phyloP scores from a whole-genome alignment of 2,797 vertebrate genomes.

The Neosilurus mollespiculum region DNA sequence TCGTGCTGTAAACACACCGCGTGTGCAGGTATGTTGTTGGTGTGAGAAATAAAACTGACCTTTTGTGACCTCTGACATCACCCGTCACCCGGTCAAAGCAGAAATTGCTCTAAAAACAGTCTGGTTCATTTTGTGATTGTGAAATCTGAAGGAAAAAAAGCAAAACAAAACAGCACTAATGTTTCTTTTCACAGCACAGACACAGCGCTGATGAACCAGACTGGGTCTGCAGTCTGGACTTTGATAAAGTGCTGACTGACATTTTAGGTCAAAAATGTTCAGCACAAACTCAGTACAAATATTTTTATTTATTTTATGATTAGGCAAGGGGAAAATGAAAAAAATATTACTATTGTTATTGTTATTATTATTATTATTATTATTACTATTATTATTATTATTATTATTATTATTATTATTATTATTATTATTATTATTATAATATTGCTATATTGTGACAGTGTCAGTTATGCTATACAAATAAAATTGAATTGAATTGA shows the following conservation, averaged over 20 bases:
- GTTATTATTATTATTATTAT: too few relatives aligned
- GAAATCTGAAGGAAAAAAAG: not conserved
- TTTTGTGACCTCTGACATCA: not conserved
- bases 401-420: too few relatives aligned
- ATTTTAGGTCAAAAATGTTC: not conserved
- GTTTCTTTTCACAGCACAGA: not conserved
- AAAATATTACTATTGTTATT: too few relatives aligned
- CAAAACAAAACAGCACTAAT: not conserved
- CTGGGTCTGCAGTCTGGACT: not conserved
- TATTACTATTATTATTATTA: too few relatives aligned
- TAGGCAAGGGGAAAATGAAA: not conserved
- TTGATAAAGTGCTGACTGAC: not conserved
- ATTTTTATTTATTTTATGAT: not conserved
- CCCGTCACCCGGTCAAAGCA: not conserved
- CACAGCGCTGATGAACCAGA: constrained; percentile 1
- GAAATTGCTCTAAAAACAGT: not conserved
- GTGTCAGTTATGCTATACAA: too few relatives aligned
- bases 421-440: too few relatives aligned
- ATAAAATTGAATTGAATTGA: not conserved
- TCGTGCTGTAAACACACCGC: not conserved
- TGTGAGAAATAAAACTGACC: not conserved
- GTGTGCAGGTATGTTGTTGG: not conserved
- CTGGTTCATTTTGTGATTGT: not conserved
- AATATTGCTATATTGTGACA: too few relatives aligned
- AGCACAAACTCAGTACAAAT: not conserved